Conservation (phyloP, 2,797 vertebrate genomes). For the Sphenodon punctatus region DNA sequence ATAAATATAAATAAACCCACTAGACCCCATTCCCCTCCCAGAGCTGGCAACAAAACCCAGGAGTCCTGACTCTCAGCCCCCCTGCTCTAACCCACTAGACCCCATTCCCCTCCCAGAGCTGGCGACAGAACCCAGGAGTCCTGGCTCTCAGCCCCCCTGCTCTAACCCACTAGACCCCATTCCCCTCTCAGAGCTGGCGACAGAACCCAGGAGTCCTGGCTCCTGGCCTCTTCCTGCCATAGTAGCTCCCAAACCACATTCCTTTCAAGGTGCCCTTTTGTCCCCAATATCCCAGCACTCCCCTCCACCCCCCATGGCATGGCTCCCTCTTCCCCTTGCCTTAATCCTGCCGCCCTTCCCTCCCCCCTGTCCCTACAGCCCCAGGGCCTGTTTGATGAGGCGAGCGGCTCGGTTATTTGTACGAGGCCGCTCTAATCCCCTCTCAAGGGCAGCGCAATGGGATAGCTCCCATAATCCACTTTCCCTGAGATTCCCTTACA, state of each 20-base stretch:
- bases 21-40: background rate
- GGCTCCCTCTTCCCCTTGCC: background rate
- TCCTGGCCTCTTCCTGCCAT: background rate
- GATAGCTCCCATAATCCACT: background rate
- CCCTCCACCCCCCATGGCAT: no score
- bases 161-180: background rate
- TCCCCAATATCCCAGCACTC: background rate
- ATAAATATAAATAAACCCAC: no score
- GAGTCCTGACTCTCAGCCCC: background rate
- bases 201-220: background rate
- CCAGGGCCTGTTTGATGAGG: background rate
- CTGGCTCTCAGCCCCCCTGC: background rate
- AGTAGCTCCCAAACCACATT: background rate
- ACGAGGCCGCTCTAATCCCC: background rate
- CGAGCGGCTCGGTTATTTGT: background rate
- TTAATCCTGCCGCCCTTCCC: no score
- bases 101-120: background rate
- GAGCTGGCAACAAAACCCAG: background rate
- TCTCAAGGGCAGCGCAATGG: background rate
- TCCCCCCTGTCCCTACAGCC: background rate
- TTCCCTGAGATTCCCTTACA: background rate
- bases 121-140: background rate
- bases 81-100: background rate
- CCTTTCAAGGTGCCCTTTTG: no score
- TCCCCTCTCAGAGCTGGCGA: background rate